A percentile compares a stretch with the other conserved stretches of the same genome.
Evolutionary conservation across 1,140 invertebrate genomes (phyloP).

Genomic region (Tigriopus japonicus): DNA sequence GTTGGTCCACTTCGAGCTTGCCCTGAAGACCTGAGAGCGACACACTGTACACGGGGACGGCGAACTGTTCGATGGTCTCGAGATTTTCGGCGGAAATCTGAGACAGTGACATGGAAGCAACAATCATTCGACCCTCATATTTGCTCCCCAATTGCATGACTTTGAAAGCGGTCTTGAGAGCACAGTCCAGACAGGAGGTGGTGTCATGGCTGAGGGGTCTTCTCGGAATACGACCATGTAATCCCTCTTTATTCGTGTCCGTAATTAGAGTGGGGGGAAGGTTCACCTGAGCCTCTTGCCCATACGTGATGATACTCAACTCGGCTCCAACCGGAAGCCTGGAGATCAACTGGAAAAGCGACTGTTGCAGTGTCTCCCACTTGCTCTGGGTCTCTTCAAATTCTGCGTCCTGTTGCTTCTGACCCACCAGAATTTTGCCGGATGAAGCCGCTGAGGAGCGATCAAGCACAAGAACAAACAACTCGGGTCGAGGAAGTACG

Average conservation of each 20-base stretch:
- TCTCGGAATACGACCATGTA: constrained; percentile 11
- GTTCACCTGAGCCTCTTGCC: not conserved
- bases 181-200: constrained; percentile 15
- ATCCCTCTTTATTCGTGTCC: not conserved
- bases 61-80: too few relatives aligned
- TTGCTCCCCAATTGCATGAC: not conserved
- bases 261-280: constrained; percentile 8
- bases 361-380: constrained; percentile 4
- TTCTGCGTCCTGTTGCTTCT: too few relatives aligned
- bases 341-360: constrained; percentile 10
- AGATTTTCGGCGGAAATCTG: too few relatives aligned
- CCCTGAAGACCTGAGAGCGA: too few relatives aligned
- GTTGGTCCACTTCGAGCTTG: too few relatives aligned
- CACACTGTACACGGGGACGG: too few relatives aligned
- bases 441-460: not conserved
- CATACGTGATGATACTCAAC: constrained; percentile 9
- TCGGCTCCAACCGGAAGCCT: not conserved
- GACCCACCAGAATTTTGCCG: too few relatives aligned
- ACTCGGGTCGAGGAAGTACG: not conserved
- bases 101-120: constrained; percentile 5
- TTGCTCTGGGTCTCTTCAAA: not conserved
- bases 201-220: constrained; percentile 14
- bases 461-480: constrained; percentile 4
- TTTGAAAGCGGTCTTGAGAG: constrained; percentile 12
- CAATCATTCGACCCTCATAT: constrained; percentile 10